These are phyloP conservation scores for Anaspis maculata DNA, from an alignment of 2,888 invertebrate genomes.

Conservation along the genomic window DNA sequence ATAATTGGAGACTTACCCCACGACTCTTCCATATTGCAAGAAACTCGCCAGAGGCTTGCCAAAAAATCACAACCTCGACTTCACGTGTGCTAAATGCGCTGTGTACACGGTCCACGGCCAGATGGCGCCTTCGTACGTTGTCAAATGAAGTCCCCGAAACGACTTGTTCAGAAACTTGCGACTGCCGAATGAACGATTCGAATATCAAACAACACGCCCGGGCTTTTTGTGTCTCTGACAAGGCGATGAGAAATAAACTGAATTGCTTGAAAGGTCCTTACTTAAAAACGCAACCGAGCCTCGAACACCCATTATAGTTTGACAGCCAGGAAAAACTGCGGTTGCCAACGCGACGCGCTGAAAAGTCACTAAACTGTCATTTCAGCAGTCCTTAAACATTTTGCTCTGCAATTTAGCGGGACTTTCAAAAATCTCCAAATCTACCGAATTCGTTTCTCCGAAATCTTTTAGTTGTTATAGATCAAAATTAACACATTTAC, in stretches of 20 bases:
- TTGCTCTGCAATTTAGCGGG: too few species aligned
- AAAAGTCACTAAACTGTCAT: too few species aligned
- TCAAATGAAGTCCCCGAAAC: slow-evolving; percentile 5
- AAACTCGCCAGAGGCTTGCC: slow-evolving; percentile 18
- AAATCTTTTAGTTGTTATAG: too few species aligned
- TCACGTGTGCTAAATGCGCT: slow-evolving; percentile 32
- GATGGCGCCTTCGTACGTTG: slow-evolving; percentile 21
- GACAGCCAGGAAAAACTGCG: slow-evolving; percentile 8
- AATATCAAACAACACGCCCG: slow-evolving; percentile 26
- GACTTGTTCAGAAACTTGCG: slow-evolving; percentile 5
- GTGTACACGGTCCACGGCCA: too few species aligned
- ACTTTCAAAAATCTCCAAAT: too few species aligned
- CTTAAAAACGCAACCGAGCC: slow-evolving; percentile 5
- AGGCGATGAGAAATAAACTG: slow-evolving; percentile 16
- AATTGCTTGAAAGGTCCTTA: slow-evolving; percentile 15
- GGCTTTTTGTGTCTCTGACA: slow-evolving; percentile 24
- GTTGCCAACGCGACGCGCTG: too few species aligned
- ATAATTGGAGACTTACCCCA: slow-evolving; percentile 33
- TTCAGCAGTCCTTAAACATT: too few species aligned
- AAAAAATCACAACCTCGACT: slow-evolving; percentile 25
- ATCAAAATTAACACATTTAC: too few species aligned
- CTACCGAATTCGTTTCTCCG: too few species aligned
- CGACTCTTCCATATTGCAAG: slow-evolving; percentile 38
- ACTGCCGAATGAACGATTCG: not conserved
- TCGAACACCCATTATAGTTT: slow-evolving; percentile 12